These are phyloP conservation scores for Notodonta ziczac DNA, from an alignment of 2,888 invertebrate species.

Conservation along the genomic window DNA sequence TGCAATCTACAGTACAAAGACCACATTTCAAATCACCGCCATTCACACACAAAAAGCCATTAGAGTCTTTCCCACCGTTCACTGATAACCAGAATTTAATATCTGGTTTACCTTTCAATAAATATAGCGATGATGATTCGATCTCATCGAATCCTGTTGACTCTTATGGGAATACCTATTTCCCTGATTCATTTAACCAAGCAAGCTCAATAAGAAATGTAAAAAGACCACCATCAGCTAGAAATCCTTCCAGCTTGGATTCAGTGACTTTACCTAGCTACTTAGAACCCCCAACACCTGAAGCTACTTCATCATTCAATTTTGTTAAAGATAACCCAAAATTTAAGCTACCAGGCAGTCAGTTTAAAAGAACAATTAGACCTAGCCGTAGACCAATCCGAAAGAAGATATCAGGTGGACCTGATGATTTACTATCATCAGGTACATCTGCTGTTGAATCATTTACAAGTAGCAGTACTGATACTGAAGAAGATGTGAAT, in stretches of 20 bases:
- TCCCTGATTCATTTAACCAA: constrained; percentile 75
- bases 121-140: constrained; percentile 65
- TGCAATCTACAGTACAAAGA: constrained; percentile 68
- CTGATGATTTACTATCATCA: constrained; percentile 73
- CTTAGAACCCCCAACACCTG: constrained; percentile 77
- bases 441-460: constrained; percentile 72
- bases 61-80: constrained; percentile 52
- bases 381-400: constrained; percentile 73
- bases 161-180: constrained; percentile 75
- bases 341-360: constrained; percentile 61
- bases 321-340: constrained; percentile 67
- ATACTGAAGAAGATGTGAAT: constrained; percentile 66
- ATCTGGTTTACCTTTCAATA: constrained; percentile 63
- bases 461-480: constrained; percentile 53
- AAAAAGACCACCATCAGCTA: constrained; percentile 59
- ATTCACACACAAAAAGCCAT: constrained; percentile 45
- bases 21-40: constrained; percentile 67
- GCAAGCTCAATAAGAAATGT: constrained; percentile 70
- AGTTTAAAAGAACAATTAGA: constrained; percentile 69
- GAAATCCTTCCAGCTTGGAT: constrained; percentile 60
- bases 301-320: constrained; percentile 63
- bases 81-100: constrained; percentile 68
- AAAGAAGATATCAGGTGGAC: constrained; percentile 71
- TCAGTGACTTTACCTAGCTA: constrained; percentile 74
- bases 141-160: constrained; percentile 61